Evolutionary conservation across 1,140 invertebrate species (phyloP).

Genomic region (Meloidogyne exigua): DNA sequence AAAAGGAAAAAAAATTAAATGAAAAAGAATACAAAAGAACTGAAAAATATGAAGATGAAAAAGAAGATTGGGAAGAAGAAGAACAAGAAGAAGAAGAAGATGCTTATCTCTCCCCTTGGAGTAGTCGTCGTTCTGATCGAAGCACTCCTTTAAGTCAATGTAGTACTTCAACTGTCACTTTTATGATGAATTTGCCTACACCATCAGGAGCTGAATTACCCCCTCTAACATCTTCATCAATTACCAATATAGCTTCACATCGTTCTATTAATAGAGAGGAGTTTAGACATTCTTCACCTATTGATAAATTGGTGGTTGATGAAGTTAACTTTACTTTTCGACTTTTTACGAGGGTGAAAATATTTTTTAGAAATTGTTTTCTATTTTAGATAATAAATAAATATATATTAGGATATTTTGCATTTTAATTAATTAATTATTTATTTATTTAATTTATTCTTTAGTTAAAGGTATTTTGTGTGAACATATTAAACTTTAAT

Average conservation of each 20-base stretch:
- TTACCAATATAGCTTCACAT: too few relatives aligned
- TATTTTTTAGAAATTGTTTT: background rate
- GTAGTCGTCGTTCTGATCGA: background rate
- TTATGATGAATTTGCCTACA: slow-evolving; percentile 8
- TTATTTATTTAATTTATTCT: too few relatives aligned
- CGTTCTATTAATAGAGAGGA: slow-evolving; percentile 3
- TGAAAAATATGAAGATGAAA: background rate
- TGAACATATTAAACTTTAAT: too few relatives aligned
- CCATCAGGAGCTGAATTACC: slow-evolving; percentile 14
- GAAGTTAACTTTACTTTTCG: slow-evolving; percentile 28
- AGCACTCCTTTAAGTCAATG: slow-evolving; percentile 25
- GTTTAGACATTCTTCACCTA: slow-evolving; percentile 10
- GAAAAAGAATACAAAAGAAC: background rate
- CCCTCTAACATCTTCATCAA: slow-evolving; percentile 8
- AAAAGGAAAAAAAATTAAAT: slow-evolving; percentile 22
- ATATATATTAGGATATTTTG: too few relatives aligned
- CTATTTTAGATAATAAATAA: background rate
- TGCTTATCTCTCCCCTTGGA: background rate
- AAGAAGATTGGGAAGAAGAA: slow-evolving; percentile 34
- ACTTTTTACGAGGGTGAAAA: slow-evolving; percentile 7
- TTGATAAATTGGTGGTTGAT: slow-evolving; percentile 24
- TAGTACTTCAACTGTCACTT: background rate
- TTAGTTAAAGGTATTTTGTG: too few relatives aligned
- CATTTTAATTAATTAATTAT: too few relatives aligned
- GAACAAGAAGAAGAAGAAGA: slow-evolving; percentile 21